Evolutionary conservation across 2,888 invertebrate species (phyloP).

Genomic region (Stenotaenia linearis): DNA sequence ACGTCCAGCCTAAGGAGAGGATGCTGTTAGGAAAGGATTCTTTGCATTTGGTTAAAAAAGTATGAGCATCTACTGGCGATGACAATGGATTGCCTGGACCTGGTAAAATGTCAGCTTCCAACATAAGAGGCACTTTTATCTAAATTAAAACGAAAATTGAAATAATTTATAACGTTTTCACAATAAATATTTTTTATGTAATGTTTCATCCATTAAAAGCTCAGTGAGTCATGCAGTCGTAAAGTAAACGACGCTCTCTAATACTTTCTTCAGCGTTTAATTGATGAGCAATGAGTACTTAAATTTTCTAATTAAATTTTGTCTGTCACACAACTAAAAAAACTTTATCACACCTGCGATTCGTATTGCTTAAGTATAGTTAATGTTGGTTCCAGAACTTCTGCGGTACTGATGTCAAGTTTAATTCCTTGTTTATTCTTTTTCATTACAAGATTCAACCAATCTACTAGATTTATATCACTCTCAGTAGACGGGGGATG

Average conservation of each 20-base stretch:
- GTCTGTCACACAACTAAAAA: too few relatives aligned
- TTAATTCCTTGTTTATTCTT: slow-evolving; percentile 65
- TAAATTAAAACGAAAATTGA: slow-evolving; percentile 43
- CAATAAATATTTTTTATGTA: too few relatives aligned
- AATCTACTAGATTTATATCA: slow-evolving; percentile 60
- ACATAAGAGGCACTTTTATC: slow-evolving; percentile 69
- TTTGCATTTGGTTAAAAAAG: slow-evolving; percentile 58
- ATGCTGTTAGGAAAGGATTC: slow-evolving; percentile 59
- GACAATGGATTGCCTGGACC: slow-evolving; percentile 63
- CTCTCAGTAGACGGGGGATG: slow-evolving; percentile 71
- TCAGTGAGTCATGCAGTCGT: too few relatives aligned
- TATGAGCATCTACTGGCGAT: slow-evolving; percentile 59
- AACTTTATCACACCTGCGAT: slow-evolving; percentile 37
- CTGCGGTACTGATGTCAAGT: slow-evolving; percentile 77
- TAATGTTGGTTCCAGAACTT: slow-evolving; percentile 55
- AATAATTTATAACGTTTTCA: neutral
- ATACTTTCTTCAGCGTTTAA: too few relatives aligned
- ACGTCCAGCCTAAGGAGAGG: slow-evolving; percentile 82
- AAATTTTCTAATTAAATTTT: too few relatives aligned
- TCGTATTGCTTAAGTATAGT: slow-evolving; percentile 42
- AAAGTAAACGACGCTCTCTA: too few relatives aligned
- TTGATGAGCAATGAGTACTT: too few relatives aligned
- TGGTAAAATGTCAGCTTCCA: slow-evolving; percentile 77
- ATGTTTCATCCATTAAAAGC: too few relatives aligned
- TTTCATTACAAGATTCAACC: slow-evolving; percentile 58